Evolutionary conservation across 2,888 invertebrate species (phyloP).

Genomic region (Pseudococcus viburni): DNA sequence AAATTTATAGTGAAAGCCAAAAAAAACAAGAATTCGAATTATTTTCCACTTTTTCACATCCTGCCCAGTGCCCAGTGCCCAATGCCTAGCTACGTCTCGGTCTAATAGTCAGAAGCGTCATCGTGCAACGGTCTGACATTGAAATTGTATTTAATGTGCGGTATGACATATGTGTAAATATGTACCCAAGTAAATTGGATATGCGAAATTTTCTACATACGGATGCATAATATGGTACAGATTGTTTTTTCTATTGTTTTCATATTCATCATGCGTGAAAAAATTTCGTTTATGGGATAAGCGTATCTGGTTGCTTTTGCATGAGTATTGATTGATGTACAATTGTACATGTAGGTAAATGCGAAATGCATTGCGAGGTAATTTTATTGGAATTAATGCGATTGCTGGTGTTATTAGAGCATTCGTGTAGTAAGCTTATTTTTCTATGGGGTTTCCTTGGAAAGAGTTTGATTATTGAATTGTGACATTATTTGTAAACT

Average conservation of each 20-base stretch:
- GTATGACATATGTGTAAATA: not conserved
- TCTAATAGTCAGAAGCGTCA: not conserved
- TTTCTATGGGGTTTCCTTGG: no score
- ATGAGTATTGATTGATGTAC: not conserved
- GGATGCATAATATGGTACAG: not conserved
- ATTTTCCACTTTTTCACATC: not conserved
- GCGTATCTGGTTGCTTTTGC: not conserved
- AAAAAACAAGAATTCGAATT: not conserved
- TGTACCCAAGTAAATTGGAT: conserved; percentile 6
- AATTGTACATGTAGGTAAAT: not conserved
- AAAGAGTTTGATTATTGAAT: no score
- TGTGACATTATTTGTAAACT: no score
- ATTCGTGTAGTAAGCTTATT: no score
- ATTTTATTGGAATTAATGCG: not conserved
- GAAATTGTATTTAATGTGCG: not conserved
- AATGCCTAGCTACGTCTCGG: not conserved
- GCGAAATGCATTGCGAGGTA: not conserved
- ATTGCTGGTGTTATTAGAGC: not conserved
- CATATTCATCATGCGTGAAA: not conserved
- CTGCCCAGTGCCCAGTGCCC: not conserved
- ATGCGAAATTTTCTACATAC: not conserved
- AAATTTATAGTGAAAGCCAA: not conserved
- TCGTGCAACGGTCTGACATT: not conserved
- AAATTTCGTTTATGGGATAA: not conserved
- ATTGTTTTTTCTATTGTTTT: not conserved